Percentiles rank a stretch among this genome's conserved stretches.
Conservation (phyloP, 2,888 invertebrate species). For the Caradrina clavipalpis region DNA sequence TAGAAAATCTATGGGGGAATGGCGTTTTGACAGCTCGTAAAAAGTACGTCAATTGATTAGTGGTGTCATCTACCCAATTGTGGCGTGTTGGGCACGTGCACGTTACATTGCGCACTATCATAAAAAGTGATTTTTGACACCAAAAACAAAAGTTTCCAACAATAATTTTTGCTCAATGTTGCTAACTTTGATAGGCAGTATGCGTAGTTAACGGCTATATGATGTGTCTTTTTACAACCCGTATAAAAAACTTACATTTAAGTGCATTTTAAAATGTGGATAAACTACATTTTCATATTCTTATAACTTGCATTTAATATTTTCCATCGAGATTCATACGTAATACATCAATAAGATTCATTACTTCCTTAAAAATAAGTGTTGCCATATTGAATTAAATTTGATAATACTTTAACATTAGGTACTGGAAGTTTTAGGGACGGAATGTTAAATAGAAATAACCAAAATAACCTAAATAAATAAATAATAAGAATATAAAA, state of each 20-base stretch:
- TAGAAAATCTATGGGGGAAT: no score
- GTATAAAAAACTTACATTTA: not conserved
- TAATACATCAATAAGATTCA: constrained; percentile 5
- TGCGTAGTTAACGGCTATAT: no score
- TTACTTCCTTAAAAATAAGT: not conserved
- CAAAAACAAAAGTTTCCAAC: no score
- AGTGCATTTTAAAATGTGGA: constrained; percentile 8
- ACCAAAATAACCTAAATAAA: not conserved
- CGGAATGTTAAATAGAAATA: constrained; percentile 22
- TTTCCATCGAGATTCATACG: constrained; percentile 36
- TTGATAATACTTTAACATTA: not conserved
- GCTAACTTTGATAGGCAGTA: no score
- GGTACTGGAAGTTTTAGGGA: constrained; percentile 3
- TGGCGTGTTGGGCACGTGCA: no score
- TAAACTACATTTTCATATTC: not conserved
- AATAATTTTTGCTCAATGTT: no score
- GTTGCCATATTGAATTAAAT: not conserved
- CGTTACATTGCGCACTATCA: no score
- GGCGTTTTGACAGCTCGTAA: no score
- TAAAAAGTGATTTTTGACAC: no score
- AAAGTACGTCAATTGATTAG: no score
- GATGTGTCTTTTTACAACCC: no score
- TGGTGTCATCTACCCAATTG: no score
- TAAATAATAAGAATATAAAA: not conserved
- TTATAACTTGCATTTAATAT: not conserved